phyloP scores from a whole-genome alignment of 2,888 invertebrate species.

The Podotricha telesiphe region DNA sequence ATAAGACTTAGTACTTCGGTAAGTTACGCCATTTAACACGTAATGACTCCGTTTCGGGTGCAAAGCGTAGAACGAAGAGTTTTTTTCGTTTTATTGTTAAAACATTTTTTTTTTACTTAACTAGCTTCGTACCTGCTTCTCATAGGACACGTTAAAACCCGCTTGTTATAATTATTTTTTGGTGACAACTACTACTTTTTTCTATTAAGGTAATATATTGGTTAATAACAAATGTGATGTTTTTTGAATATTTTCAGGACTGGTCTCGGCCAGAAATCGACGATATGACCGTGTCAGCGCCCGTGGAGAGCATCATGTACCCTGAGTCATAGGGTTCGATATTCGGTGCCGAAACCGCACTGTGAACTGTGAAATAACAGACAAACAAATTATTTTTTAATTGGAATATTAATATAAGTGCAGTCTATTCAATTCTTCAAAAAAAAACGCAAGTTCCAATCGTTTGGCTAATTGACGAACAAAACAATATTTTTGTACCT shows the following conservation, averaged over 20 bases:
- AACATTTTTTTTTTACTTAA: too few species aligned
- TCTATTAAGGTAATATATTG: too few species aligned
- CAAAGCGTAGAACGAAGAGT: too few species aligned
- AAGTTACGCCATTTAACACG: too few species aligned
- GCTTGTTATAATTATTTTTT: too few species aligned
- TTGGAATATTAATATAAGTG: slow-evolving; percentile 7
- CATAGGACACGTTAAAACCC: too few species aligned
- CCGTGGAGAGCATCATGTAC: slow-evolving; percentile 71
- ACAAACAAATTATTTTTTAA: background rate
- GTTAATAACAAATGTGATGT: too few species aligned
- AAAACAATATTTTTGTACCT: background rate
- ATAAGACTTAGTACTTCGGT: too few species aligned
- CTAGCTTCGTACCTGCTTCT: too few species aligned
- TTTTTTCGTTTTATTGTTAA: too few species aligned
- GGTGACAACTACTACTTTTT: too few species aligned
- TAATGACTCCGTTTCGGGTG: too few species aligned
- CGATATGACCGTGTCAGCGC: slow-evolving; percentile 69
- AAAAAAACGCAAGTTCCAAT: background rate
- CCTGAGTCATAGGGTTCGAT: slow-evolving; percentile 66
- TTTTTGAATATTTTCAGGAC: slow-evolving; percentile 55
- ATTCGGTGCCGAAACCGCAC: slow-evolving; percentile 40
- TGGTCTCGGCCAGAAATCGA: slow-evolving; percentile 71
- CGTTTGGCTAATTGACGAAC: background rate
- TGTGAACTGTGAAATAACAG: slow-evolving; percentile 37
- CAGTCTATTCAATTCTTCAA: background rate